phyloP scores from a whole-genome alignment of 2,888 invertebrate genomes.

The Phalera bucephala region DNA sequence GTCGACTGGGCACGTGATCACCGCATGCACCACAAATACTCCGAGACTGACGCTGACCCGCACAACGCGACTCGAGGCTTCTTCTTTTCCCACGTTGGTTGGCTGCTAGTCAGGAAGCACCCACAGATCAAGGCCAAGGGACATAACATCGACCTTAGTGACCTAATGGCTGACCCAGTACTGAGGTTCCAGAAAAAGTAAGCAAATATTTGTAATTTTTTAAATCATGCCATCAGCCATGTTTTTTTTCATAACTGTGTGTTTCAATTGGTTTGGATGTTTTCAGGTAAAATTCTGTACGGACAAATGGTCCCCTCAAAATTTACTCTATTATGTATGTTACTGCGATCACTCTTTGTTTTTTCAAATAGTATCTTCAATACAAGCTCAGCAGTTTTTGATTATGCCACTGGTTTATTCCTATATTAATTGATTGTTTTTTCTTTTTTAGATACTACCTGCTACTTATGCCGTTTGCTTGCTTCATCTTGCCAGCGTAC shows the following conservation, averaged over 20 bases:
- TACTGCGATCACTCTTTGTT: no score
- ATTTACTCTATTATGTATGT: no score
- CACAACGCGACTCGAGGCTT: constrained; percentile 96
- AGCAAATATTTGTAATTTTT: constrained; percentile 49
- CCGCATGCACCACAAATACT: constrained; percentile 95
- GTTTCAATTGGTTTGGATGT: no score
- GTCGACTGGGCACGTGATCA: constrained; percentile 92
- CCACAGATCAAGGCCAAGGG: constrained; percentile 95
- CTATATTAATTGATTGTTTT: no score
- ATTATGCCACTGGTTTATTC: no score
- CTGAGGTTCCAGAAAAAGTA: constrained; percentile 93
- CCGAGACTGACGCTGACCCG: constrained; percentile 96
- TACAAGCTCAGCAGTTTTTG: no score
- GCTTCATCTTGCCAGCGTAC: constrained; percentile 89
- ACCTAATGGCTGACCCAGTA: constrained; percentile 91
- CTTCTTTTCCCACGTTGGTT: constrained; percentile 98
- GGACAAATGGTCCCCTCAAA: no score
- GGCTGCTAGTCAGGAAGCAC: constrained; percentile 95
- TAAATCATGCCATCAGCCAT: neutral
- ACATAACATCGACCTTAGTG: constrained; percentile 91
- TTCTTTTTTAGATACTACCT: constrained; percentile 86
- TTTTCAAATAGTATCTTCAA: no score
- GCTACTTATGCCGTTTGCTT: constrained; percentile 86
- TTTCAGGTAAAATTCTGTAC: no score
- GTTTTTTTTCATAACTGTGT: no score